These are phyloP conservation scores for Uloborus plumipes DNA, from an alignment of 2,888 invertebrate species.

Conservation along the genomic window DNA sequence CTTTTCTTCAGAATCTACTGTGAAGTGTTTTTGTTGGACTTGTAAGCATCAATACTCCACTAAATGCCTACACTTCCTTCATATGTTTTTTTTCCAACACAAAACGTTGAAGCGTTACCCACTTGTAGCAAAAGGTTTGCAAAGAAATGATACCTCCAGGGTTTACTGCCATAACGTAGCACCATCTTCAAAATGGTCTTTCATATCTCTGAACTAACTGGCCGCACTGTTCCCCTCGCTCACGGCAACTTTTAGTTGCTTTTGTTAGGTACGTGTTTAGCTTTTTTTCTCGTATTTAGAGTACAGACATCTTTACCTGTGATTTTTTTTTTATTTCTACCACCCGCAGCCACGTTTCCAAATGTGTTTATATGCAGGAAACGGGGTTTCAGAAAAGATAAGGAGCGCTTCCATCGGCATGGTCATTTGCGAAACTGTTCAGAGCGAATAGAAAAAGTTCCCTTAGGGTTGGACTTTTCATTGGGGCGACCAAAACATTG, in stretches of 20 bases:
- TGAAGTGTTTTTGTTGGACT: constrained; percentile 22
- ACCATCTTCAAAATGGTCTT: constrained; percentile 43
- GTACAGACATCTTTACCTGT: constrained; percentile 15
- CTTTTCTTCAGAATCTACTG: neutral
- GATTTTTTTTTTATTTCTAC: constrained; percentile 4
- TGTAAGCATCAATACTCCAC: constrained; percentile 26
- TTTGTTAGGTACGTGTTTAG: constrained; percentile 35
- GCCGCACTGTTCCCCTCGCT: constrained; percentile 25
- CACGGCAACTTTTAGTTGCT: constrained; percentile 35
- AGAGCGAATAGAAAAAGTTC: constrained; percentile 1
- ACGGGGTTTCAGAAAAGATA: constrained; percentile 37
- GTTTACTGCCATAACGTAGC: constrained; percentile 43
- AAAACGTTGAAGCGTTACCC: constrained; percentile 3
- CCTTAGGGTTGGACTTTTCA: constrained; percentile 20
- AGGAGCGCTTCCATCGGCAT: constrained; percentile 21
- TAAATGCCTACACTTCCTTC: constrained; percentile 23
- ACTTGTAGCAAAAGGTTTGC: constrained; percentile 47
- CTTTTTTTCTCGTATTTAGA: constrained; percentile 28
- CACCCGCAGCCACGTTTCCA: constrained; percentile 13
- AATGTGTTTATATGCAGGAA: constrained; percentile 53
- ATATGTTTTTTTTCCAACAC: constrained; percentile 21
- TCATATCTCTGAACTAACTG: constrained; percentile 46
- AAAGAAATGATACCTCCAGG: constrained; percentile 34
- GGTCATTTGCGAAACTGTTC: constrained; percentile 49
- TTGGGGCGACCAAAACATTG: constrained; percentile 9